Evolutionary conservation across 2,113 vertebrate genomes (phyloP).

Genomic region (cat (Felis catus)): DNA sequence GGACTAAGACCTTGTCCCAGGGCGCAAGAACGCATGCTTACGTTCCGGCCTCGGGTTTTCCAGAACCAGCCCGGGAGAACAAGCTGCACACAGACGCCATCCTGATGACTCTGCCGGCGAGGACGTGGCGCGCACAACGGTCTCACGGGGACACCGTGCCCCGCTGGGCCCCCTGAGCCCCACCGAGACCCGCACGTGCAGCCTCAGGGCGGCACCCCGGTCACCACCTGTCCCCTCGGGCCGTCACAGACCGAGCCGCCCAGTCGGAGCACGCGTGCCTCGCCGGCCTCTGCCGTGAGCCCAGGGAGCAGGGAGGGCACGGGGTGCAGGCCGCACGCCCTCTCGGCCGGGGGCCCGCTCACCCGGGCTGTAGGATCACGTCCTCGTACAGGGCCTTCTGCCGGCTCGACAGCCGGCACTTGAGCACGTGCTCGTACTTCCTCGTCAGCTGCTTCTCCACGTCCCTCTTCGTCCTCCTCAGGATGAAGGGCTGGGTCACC

Average conservation of each 20-base stretch:
- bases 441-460: slow-evolving; percentile 92
- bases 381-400: slow-evolving; percentile 92
- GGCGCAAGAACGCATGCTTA: background rate
- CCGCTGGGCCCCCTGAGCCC: background rate
- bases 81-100: rapidly evolving
- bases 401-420: slow-evolving; percentile 88
- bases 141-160: rapidly evolving
- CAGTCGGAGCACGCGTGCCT: rapidly evolving
- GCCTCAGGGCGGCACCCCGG: background rate
- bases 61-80: rapidly evolving
- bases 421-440: slow-evolving; percentile 92
- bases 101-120: rapidly evolving
- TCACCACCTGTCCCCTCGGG: background rate
- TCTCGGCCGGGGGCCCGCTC: background rate
- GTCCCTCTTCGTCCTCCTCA: slow-evolving; percentile 91
- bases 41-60: rapidly evolving
- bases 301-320: background rate
- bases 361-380: slow-evolving; percentile 91
- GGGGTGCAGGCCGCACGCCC: no score
- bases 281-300: rapidly evolving
- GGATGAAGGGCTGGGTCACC: slow-evolving; percentile 92
- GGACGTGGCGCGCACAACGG: rapidly evolving
- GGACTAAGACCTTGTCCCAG: background rate
- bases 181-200: background rate
- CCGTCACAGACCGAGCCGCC: background rate